Percentiles rank a stretch among this genome's conserved stretches.
phyloP scores from a whole-genome alignment of 1,140 invertebrate species.

The Trichonephila clavipes region DNA sequence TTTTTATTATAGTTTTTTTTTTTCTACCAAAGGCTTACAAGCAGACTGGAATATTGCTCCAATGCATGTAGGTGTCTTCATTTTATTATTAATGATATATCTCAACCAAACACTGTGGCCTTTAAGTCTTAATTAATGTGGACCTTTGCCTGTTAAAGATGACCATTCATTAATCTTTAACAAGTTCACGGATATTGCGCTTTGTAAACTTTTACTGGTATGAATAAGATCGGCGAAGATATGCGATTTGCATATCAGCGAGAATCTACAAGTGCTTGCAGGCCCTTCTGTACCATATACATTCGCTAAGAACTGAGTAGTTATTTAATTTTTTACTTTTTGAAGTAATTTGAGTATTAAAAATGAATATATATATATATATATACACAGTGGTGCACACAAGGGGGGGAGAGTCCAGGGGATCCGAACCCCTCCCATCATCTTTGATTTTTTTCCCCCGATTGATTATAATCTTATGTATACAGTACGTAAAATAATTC shows the following conservation, averaged over 20 bases:
- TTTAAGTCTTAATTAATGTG: conserved; percentile 54
- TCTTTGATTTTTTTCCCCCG: too few species aligned
- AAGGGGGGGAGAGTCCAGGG: too few species aligned
- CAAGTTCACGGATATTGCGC: background rate
- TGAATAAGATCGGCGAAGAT: background rate
- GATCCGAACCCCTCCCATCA: too few species aligned
- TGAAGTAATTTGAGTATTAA: too few species aligned
- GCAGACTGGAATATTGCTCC: background rate
- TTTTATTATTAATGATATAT: conserved; percentile 35
- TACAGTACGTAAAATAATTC: too few species aligned
- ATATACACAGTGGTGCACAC: too few species aligned
- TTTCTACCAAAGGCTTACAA: background rate
- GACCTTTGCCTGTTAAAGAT: conserved; percentile 6
- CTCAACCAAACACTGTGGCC: background rate
- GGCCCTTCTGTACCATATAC: background rate
- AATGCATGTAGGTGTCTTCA: conserved; percentile 27
- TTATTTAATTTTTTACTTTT: too few species aligned
- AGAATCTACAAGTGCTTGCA: background rate
- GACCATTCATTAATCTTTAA: background rate
- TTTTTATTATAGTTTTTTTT: conserved; percentile 23
- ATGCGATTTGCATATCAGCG: background rate
- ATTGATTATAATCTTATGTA: too few species aligned
- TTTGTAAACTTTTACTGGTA: background rate
- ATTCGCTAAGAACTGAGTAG: too few species aligned
- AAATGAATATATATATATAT: too few species aligned